Evolutionary conservation across 2,797 vertebrate species (phyloP), one percentile per base, ranked within the genome.

Genomic region (Enteromius afrohamiltoni): DNA sequence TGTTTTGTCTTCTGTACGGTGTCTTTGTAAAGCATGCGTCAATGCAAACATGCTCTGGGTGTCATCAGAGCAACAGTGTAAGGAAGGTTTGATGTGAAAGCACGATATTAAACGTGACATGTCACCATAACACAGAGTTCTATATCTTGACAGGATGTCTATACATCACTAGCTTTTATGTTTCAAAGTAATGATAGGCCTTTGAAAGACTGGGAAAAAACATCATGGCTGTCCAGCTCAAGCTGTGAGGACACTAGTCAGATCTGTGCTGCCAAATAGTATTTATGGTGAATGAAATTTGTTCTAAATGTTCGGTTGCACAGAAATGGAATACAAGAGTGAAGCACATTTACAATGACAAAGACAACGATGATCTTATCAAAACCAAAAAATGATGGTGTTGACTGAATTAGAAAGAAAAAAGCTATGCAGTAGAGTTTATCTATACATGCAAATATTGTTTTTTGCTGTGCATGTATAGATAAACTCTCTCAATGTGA

Each of bases 121-220:
- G 82, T 85, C 83, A 85, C 79, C 60, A 77, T 78, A 60, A 86
- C 83, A 79, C 79, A 71, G 79, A 85, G 76, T 79, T 82, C 86
- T 79, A 84, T 82, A 85, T 88, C 86, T 78, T 64, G 77, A 85
- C 84, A 87, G 84, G 62, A 84, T 84, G 86, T 83, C 84, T 79
- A 80, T 69, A 82, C 82, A 84, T 71, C 83, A 86, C 71, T 74
- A 87, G 82, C 77, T 84, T 86, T 86, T 80, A 83, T 47, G 65
- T 79, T 84, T 85, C 82, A 85, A 82, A 75, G 86, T 83, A 74
- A 78, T 68, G 64, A 71, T 78, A 23, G 23, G 58, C 65, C 47
- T 80, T 79, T 84, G 83, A 87, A 77, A 85, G 77, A 49, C 42
- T 58, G 81, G n/a, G 21, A 79, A 71, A 83, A 73, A 40, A 40